phyloP scores from a whole-genome alignment of 92 coral and sea anemone species.

The Epizoanthus stellaris region DNA sequence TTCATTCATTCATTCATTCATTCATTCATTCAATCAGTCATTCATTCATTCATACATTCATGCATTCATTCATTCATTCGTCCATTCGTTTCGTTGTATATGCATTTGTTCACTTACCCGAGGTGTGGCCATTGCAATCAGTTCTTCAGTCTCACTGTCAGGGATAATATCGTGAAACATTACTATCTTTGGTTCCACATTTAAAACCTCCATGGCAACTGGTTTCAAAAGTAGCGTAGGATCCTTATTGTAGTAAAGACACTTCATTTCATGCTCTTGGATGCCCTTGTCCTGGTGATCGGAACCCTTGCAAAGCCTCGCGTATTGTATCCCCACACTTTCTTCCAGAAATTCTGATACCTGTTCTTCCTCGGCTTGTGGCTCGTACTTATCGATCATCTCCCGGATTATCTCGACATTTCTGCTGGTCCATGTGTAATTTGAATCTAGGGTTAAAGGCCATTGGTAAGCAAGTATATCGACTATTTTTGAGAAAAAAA shows the following conservation, averaged over 20 bases:
- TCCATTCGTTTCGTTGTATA: background rate
- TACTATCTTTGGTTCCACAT: conserved; percentile 47
- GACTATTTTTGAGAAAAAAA: too few relatives aligned
- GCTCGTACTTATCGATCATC: background rate
- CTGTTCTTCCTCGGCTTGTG: conserved; percentile 1
- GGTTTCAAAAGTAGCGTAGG: conserved; percentile 51
- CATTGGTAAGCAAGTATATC: background rate
- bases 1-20: conserved; percentile 18
- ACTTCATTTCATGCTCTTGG: conserved; percentile 2
- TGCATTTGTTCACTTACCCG: conserved; percentile 34
- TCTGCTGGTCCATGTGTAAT: background rate
- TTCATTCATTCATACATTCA: background rate
- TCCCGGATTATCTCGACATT: background rate
- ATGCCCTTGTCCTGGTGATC: background rate
- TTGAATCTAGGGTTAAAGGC: background rate
- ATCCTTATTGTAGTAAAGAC: conserved; percentile 42
- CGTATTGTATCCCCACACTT: background rate
- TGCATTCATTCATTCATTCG: too few relatives aligned
- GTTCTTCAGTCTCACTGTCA: conserved; percentile 47
- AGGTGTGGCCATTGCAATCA: conserved; percentile 49
- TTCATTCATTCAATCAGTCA: conserved; percentile 13
- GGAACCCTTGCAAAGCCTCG: background rate
- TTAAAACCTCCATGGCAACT: conserved; percentile 47
- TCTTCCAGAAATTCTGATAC: background rate
- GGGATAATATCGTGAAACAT: conserved; percentile 39